These are phyloP conservation scores for Limnephilus auricula DNA, from an alignment of 2,888 invertebrate species.

Conservation along the genomic window DNA sequence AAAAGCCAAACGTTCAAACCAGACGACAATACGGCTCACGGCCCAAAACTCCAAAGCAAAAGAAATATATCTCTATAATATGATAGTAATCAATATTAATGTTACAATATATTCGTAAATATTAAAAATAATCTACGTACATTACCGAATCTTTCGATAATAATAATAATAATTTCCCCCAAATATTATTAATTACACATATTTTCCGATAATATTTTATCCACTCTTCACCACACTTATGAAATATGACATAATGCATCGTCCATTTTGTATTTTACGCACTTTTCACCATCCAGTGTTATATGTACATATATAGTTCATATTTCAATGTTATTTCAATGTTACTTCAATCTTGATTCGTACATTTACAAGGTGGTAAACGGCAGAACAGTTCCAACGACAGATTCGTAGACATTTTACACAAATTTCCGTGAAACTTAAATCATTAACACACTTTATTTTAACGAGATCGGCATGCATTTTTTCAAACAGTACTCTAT, in stretches of 20 bases:
- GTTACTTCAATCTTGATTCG: background rate
- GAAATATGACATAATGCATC: background rate
- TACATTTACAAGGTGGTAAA: background rate
- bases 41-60: background rate
- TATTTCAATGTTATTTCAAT: background rate
- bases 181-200: too few species aligned
- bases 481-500: too few species aligned
- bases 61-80: background rate
- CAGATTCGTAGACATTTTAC: too few species aligned
- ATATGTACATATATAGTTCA: background rate
- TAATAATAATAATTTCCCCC: background rate
- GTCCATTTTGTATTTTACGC: background rate
- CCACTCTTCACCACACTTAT: background rate
- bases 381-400: background rate
- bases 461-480: too few species aligned
- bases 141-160: background rate
- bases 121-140: background rate
- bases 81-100: background rate
- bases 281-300: background rate
- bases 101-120: background rate
- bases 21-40: background rate
- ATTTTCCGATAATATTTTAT: background rate
- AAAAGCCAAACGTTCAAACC: conserved; percentile 17
- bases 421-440: too few species aligned
- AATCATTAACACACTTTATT: too few species aligned